Conservation (phyloP, 2,797 vertebrate species). For the Lateolabrax maculatus region DNA sequence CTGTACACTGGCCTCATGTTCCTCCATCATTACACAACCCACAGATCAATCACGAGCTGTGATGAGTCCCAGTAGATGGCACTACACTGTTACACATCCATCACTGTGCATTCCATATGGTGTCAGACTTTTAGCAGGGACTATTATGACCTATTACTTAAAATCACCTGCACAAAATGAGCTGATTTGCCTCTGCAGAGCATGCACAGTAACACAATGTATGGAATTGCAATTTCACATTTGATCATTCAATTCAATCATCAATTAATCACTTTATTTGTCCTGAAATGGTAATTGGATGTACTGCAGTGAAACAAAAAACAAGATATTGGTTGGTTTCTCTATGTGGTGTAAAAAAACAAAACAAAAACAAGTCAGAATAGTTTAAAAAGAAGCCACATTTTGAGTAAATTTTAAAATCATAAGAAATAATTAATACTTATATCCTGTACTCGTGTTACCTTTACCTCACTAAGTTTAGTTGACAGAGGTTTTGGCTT, state of each 20-base stretch:
- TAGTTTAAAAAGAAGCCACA: background rate
- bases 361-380: background rate
- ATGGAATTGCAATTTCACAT: background rate
- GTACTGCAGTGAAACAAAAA: conserved; percentile 6
- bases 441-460: background rate
- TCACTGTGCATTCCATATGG: conserved; percentile 3
- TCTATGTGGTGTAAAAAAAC: background rate
- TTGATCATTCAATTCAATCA: too few species aligned
- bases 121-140: background rate
- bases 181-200: background rate
- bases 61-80: conserved; percentile 62
- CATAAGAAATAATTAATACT: background rate
- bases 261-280: background rate
- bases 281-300: background rate
- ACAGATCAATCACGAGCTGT: conserved; percentile 36
- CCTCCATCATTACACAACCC: conserved; percentile 27
- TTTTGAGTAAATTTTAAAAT: background rate
- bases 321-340: background rate
- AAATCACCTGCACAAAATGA: background rate
- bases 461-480: background rate
- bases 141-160: background rate
- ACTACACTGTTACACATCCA: conserved; percentile 46
- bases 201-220: too few species aligned
- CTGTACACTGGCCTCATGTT: conserved; percentile 13
- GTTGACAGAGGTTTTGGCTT: background rate